phyloP scores from a whole-genome alignment of 2,888 invertebrate species.

The Idaea biselata region DNA sequence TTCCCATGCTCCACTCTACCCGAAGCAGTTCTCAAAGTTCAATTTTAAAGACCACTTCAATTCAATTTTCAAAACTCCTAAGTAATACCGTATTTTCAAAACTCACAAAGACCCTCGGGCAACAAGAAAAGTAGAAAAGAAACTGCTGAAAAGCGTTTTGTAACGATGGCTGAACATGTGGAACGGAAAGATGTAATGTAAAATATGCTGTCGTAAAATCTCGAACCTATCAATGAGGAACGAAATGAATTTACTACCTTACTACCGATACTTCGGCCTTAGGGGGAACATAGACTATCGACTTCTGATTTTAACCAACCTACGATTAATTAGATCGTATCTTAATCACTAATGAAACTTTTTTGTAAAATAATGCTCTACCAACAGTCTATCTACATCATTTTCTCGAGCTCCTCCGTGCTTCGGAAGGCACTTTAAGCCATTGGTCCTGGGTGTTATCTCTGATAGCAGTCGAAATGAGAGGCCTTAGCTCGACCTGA shows the following conservation, averaged over 20 bases:
- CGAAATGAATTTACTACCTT: conserved; percentile 24
- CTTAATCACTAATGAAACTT: not conserved
- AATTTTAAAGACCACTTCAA: not conserved
- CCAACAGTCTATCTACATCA: no score
- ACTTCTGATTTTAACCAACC: not conserved
- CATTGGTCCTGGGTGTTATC: no score
- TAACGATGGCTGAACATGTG: not conserved
- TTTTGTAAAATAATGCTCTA: no score
- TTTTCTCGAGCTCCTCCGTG: no score
- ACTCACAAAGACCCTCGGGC: not conserved
- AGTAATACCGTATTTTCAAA: not conserved
- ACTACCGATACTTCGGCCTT: not conserved
- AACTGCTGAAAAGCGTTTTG: not conserved
- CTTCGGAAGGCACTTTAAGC: no score
- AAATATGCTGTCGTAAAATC: conserved; percentile 10
- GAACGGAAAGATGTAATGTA: not conserved
- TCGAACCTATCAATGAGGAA: conserved; percentile 23
- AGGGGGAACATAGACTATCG: not conserved
- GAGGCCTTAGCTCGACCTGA: no score
- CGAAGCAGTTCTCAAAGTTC: not conserved
- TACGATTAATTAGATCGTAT: not conserved
- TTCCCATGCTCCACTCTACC: no score
- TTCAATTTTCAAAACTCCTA: not conserved
- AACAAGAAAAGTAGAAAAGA: not conserved
- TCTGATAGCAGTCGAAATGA: no score